Base-by-base conservation (phyloP, 2,113 vertebrate species). In the Tympanuchus pallidicinctus region DNA sequence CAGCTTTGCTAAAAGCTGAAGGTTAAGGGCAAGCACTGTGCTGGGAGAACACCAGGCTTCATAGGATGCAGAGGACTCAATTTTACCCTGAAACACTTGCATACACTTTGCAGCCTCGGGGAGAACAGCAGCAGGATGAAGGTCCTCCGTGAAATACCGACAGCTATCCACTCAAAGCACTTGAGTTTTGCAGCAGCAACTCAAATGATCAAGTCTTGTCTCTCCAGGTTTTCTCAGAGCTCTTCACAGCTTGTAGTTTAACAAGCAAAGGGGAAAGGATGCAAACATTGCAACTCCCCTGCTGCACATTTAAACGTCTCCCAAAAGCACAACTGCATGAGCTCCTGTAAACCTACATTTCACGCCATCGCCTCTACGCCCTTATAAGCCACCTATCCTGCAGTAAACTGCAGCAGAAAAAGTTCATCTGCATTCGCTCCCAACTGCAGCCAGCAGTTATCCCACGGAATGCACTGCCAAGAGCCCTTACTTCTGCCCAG, bases 391-490 rank as follows among this genome's bases (percentile, higher is more conserved):
- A 82, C 5, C 75, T 36, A 59, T 71, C 67, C 74, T 73, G 54
- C 82, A 89, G 56, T 52, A 74, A 59, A 25, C 60, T 64, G 24
- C 2, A 5, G 69, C 52, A 89, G 45, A 61, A 48, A 27, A 38
- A 18, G 36, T 89, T 87, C 38, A 66, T 70, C 67, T 56, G 47
- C 50, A 8, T 13, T 69, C 57, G n/a, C 20, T 38, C 74, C 45
- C 66, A 61, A 11, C 17, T 24, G 27, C 83, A 82, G 34, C 19
- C 79, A 69, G 47, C 65, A 92, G 82, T 38, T 70, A 76, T 5
- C 76, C 70, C 20, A 0, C 17, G 34, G 52, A 27, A 32, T 1
- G 0, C 2, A 1, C 50, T 47, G 43, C 52, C 12, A 56, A 60
- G 36, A 86, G 57, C 28, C 30, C 32, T 63, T n/a, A 4, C 12